Conservation (phyloP, 2,113 vertebrate genomes). For the Ornithorhynchus anatinus region DNA sequence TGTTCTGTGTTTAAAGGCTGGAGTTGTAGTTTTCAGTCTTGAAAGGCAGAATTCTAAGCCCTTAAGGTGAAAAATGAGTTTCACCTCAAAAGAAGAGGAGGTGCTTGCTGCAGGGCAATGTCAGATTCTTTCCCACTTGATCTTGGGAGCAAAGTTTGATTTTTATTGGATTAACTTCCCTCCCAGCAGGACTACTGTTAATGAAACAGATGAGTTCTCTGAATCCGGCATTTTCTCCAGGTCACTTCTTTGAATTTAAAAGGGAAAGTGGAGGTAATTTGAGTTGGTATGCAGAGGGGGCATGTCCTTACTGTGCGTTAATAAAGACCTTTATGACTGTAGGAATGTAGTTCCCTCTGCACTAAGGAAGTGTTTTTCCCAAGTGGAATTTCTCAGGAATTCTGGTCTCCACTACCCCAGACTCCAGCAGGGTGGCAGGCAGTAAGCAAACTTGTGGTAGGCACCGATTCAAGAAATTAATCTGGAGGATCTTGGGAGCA, state of each 20-base stretch:
- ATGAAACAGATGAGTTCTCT: neutral
- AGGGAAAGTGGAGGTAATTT: conserved; percentile 25
- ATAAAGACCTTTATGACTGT: too few species aligned
- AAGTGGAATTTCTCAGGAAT: too few species aligned
- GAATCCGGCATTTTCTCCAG: neutral
- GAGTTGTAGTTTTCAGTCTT: neutral
- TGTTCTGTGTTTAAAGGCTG: too few species aligned
- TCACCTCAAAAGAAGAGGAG: neutral
- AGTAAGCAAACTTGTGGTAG: too few species aligned
- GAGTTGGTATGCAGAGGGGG: neutral
- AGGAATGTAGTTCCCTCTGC: too few species aligned
- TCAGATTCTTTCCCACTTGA: conserved; percentile 24
- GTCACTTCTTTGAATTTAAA: neutral
- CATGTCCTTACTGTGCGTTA: too few species aligned
- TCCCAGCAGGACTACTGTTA: conserved; percentile 7
- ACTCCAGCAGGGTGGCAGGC: too few species aligned
- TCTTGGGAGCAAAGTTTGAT: conserved; percentile 1
- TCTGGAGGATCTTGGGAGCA: too few species aligned
- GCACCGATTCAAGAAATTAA: too few species aligned
- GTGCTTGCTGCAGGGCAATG: neutral
- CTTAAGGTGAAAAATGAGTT: neutral
- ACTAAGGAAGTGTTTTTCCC: too few species aligned
- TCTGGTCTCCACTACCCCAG: too few species aligned
- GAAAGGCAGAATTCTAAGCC: neutral
- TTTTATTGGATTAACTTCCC: conserved; percentile 23